Conservation (phyloP, 2,113 vertebrate genomes). For the Mustela lutreola region DNA sequence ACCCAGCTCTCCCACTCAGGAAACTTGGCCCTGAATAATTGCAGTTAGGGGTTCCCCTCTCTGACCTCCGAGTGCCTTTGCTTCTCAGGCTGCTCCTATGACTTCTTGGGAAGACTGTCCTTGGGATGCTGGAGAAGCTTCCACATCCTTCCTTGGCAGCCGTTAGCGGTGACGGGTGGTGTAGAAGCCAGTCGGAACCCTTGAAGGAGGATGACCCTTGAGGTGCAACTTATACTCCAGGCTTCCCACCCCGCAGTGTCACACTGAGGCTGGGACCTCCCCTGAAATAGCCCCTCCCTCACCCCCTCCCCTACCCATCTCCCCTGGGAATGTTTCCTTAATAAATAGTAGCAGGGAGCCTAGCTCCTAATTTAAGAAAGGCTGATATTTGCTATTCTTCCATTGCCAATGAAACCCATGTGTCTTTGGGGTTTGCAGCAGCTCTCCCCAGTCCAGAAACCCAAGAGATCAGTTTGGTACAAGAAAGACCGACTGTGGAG, state of each 20-base stretch:
- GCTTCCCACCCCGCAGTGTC: background rate
- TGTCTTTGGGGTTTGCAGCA: background rate
- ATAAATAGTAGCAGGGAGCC: background rate
- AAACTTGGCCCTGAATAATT: rapidly evolving
- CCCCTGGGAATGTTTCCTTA: background rate
- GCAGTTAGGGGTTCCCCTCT: too few relatives aligned
- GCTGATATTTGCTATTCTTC: background rate
- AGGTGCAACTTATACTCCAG: background rate
- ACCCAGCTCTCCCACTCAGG: rapidly evolving
- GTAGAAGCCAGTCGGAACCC: background rate
- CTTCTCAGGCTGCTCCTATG: background rate
- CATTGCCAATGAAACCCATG: rapidly evolving
- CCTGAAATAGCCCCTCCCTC: background rate
- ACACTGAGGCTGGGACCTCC: background rate
- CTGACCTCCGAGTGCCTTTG: background rate
- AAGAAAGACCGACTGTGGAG: background rate
- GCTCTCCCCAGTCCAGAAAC: background rate
- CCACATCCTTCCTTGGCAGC: background rate
- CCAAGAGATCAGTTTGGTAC: background rate
- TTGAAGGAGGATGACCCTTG: background rate
- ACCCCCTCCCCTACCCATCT: background rate
- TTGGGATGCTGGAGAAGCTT: background rate
- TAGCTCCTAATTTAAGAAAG: background rate
- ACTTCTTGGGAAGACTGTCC: background rate
- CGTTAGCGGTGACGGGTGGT: background rate